These are phyloP conservation scores for Eira barbara DNA, from an alignment of 2,113 vertebrate species.

Conservation along the genomic window DNA sequence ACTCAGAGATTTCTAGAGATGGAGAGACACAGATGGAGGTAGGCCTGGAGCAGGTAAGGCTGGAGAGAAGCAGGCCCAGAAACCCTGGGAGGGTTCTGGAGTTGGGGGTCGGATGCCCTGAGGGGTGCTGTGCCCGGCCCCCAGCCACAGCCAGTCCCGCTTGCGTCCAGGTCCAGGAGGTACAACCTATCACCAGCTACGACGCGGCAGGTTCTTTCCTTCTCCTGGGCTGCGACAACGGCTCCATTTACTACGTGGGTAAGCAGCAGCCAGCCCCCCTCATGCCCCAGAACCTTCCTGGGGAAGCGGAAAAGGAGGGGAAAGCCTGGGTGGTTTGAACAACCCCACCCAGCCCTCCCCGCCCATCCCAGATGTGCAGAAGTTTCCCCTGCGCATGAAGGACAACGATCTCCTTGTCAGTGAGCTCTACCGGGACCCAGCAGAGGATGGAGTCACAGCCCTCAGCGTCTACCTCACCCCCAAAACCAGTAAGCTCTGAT, in stretches of 20 bases:
- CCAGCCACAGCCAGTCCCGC: accelerated
- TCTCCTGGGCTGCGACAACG: constrained; percentile 94
- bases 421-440: constrained; percentile 92
- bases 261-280: neutral
- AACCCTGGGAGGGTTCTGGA: too few relatives aligned
- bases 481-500: constrained; percentile 88
- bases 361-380: constrained; percentile 88
- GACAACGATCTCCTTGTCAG: constrained; percentile 95
- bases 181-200: constrained; percentile 94
- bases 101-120: accelerated
- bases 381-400: constrained; percentile 94
- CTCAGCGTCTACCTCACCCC: constrained; percentile 95
- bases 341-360: accelerated
- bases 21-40: neutral
- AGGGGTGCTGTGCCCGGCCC: accelerated
- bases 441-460: constrained; percentile 92
- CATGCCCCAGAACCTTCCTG: neutral
- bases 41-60: neutral
- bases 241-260: constrained; percentile 96
- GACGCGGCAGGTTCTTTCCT: constrained; percentile 94
- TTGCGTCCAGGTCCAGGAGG: constrained; percentile 89
- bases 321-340: accelerated
- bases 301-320: too few relatives aligned
- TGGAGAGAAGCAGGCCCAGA: neutral
- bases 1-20: neutral